These are phyloP conservation scores for Formicarius rufipectus DNA, from an alignment of 2,113 vertebrate genomes.

Conservation along the genomic window DNA sequence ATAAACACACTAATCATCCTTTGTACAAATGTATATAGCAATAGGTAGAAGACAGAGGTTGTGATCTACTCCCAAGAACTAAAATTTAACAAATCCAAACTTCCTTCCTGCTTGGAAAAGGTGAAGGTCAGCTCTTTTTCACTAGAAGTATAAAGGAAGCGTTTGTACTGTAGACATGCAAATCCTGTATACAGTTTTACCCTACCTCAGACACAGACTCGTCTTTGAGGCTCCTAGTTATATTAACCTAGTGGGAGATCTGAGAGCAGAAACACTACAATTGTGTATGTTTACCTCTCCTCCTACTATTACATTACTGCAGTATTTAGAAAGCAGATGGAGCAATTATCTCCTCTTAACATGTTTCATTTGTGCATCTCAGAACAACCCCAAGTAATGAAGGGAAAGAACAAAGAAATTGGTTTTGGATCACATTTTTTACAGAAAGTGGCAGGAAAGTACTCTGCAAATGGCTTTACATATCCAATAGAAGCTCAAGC, in stretches of 20 bases:
- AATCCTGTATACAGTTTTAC: not conserved
- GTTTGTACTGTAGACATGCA: not conserved
- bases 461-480: not conserved
- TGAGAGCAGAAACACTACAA: not conserved
- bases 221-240: not conserved
- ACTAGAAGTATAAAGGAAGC: not conserved
- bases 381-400: not conserved
- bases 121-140: conserved; percentile 16
- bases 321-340: not conserved
- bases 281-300: not conserved
- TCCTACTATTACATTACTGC: not conserved
- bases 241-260: not conserved
- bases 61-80: not conserved
- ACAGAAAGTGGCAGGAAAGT: not conserved
- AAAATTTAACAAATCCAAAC: not conserved
- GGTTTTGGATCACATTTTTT: not conserved
- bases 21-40: not conserved
- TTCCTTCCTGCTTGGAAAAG: conserved; percentile 30
- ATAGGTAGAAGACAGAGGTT: not conserved
- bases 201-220: not conserved
- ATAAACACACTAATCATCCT: not conserved
- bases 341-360: not conserved
- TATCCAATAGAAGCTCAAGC: not conserved
- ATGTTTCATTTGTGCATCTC: not conserved
- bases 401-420: not conserved